Base-by-base conservation (phyloP, 2,888 invertebrate species). In the Ophion slaviceki region DNA sequence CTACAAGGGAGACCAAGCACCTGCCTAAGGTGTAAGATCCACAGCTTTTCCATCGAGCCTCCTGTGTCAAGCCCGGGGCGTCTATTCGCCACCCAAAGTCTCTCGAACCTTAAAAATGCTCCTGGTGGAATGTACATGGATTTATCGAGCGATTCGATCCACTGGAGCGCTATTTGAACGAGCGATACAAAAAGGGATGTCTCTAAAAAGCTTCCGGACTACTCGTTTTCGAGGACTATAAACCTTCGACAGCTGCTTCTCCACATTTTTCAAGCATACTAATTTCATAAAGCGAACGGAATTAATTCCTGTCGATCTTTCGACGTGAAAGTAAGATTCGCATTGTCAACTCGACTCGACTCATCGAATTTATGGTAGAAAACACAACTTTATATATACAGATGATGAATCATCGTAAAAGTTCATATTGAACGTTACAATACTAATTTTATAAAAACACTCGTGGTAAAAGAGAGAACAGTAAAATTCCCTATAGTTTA, bases 11-110 rank as follows among this genome's bases (percentile, higher is more conserved):
- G 11, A 71, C 32, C 2, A 36, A 47, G 71, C 85, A 82, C 82
- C 82, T 85, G 85, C 85, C 75, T 28, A 36, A 59, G 62, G 28
- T 76, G 71, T 70, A 75, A 36, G 40, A 36, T 59, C 57, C n/a
- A 59, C 71, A 45, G 61, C 66, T 71, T 71, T 62, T 71, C 76
- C 74, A 75, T 82, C 75, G 64, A 6, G 40, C 70, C 62, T 78
- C 64, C 57, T 57, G 53, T 45, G 36, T 68, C 36, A n/a, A 40
- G 64, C 78, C 85, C 14, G 32, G n/a, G 20, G 80, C 67, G 40
- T 67, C 76, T 72, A 71, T 74, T 45, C 45, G 78, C 70, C 70
- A 70, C n/a, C 59, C 68, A 47, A 74, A 78, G 64, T 61, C 72
- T 77, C 24, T 10, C 45, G 11, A 68, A 61, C 7, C 10, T 64